phyloP scores from a whole-genome alignment of 2,888 invertebrate species.

The Charanyca ferruginea region DNA sequence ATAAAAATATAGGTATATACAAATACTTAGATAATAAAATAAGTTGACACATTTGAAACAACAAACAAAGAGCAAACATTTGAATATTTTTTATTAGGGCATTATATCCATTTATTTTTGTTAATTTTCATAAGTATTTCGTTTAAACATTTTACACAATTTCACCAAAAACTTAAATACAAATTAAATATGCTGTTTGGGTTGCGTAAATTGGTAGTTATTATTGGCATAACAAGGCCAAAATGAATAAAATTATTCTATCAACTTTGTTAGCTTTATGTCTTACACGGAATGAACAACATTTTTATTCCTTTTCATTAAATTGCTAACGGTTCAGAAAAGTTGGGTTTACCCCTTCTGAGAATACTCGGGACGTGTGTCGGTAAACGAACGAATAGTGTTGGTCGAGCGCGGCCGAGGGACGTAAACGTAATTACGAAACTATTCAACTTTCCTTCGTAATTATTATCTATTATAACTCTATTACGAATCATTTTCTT shows the following conservation, averaged over 20 bases:
- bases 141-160: too few relatives aligned
- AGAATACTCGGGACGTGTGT: slow-evolving; percentile 32
- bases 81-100: too few relatives aligned
- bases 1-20: too few relatives aligned
- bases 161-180: too few relatives aligned
- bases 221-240: slow-evolving; percentile 9
- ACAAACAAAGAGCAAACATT: too few relatives aligned
- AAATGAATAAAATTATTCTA: neutral
- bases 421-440: slow-evolving; percentile 29
- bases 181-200: neutral
- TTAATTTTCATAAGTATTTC: too few relatives aligned
- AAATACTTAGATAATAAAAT: too few relatives aligned
- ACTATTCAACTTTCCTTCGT: slow-evolving; percentile 25
- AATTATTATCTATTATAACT: slow-evolving; percentile 29
- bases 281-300: neutral
- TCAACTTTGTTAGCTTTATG: neutral
- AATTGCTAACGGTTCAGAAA: slow-evolving; percentile 17
- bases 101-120: too few relatives aligned
- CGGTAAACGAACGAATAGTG: slow-evolving; percentile 34
- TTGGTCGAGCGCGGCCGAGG: neutral
- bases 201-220: slow-evolving; percentile 1
- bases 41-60: too few relatives aligned
- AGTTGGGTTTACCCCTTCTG: slow-evolving; percentile 25
- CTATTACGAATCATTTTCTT: slow-evolving; percentile 7
- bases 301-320: slow-evolving; percentile 26